phyloP scores from a whole-genome alignment of 2,113 vertebrate species.

The Quiscalus mexicanus region DNA sequence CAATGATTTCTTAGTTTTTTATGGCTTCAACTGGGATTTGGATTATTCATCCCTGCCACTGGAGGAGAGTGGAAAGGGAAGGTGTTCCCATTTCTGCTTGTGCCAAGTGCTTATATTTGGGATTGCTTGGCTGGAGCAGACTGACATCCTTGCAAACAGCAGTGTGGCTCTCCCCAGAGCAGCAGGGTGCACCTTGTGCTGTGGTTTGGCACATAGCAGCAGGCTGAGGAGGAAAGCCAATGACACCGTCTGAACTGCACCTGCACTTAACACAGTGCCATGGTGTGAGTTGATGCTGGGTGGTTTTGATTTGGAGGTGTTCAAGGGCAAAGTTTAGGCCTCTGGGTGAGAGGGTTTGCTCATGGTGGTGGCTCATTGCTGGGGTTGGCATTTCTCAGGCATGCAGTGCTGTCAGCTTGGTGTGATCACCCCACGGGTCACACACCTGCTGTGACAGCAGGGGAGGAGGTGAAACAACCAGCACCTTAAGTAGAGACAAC shows the following conservation, averaged over 20 bases:
- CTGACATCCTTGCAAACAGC: background rate
- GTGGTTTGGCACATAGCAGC: background rate
- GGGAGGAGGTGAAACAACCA: background rate
- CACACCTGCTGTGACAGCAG: rapidly evolving
- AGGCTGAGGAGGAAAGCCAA: background rate
- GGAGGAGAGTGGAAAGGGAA: background rate
- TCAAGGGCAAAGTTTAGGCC: background rate
- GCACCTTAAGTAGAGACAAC: background rate
- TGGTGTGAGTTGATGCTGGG: rapidly evolving
- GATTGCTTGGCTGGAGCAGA: background rate
- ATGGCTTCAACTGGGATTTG: rapidly evolving
- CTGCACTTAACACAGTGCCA: background rate
- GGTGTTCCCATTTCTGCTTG: background rate
- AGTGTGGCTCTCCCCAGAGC: rapidly evolving
- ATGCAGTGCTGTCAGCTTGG: rapidly evolving
- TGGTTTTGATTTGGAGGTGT: background rate
- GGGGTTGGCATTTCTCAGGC: background rate
- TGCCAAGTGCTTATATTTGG: background rate
- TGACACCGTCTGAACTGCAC: background rate
- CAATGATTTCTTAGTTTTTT: background rate
- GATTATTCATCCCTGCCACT: background rate
- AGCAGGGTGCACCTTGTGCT: rapidly evolving
- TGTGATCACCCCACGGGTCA: rapidly evolving
- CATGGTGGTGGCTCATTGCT: background rate
- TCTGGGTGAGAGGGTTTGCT: background rate